Base-by-base conservation (phyloP, 2,888 invertebrate species). In the Melinopterus prodromus region DNA sequence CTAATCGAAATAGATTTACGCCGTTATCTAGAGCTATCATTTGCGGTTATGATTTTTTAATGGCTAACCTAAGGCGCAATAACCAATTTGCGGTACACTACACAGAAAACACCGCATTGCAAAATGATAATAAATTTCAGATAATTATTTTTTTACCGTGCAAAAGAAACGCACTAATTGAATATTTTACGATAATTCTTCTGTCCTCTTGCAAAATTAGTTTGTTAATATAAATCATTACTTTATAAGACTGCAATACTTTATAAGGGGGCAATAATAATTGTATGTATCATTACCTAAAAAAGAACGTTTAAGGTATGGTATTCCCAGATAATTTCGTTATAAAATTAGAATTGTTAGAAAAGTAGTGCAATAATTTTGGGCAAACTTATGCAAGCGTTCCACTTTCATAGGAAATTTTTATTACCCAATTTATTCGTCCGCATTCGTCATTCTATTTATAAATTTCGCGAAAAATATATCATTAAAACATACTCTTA, bases 1-100 rank as follows among this genome's bases (percentile, higher is more conserved):
- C 35, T 74, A 74, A 74, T 74, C 74, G 74, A 74, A 74, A 74
- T 74, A 74, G 74, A 35, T 26, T 74, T 36, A 74, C 36, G 37
- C 74, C 74, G 74, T 74, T 74, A 74, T 37, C 36, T 74, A 74
- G 36, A 37, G 15, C 74, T 74, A 74, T 74, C 35, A 35, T 74
- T 74, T 74, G 74, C 74, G 74, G 74, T 74, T 74, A 74, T 74
- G 74, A 74, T 37, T 74, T 74, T 74, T 74, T 74, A 74, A 37
- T 74, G 36, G 35, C 36, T 35, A 15, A 35, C 36, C 74, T 35
- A 74, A 74, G 74, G 74, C 74, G 37, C n/a, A 15, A 37, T 74
- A 37, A 37, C 74, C 74, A 74, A 74, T 74, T 74, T 74, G 74
- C 37, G 74, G 74, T 74, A n/a, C 6, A 74, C 26, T 26, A 74